Evolutionary conservation across 2,888 invertebrate species (phyloP), one percentile per base, ranked within the genome.

Genomic region (Lasioglossum pauxillum): DNA sequence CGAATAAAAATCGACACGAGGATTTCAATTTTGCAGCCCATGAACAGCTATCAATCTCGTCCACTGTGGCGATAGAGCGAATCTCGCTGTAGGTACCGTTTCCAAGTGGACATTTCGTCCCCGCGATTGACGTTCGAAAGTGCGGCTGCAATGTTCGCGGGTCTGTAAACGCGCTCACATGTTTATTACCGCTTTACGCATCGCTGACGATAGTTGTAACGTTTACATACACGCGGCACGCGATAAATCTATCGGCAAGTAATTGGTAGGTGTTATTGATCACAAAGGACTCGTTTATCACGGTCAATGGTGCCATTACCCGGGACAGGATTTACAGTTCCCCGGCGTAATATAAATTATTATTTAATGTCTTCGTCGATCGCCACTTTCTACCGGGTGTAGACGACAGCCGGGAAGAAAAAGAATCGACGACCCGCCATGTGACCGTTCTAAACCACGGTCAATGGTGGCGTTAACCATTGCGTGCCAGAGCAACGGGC

Each of bases 181-280:
- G 89, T 89, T 85, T 89, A 86, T 86, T 82, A 84, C 89, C 69
- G 19, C 76, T 88, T 89, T 83, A 89, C 88, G 89, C 89, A 79
- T 81, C 86, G 76, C 80, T 86, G 83, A 71, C 82, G 85, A 88
- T 38, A 80, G 75, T 80, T 83, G 80, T 64, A 78, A 80, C 82
- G 78, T 80, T 82, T 80, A 79, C 84, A 76, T 76, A 57, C 44
- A 49, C 44, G 44, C 69, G 35, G 49, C 78, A 72, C 72, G 80
- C 72, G 49, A 82, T 86, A 88, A 86, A 89, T 86, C 84, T 82
- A 89, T 89, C 86, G 74, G 57, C 86, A 71, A 77, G 86, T 88
- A 89, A 89, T 89, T 89, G 88, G 82, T 83, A 84, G 82, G 84
- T 89, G 89, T 87, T 89, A 89, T 46, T 72, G 83, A 81, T 84